Percentiles rank a stretch among this genome's conserved stretches.
Evolutionary conservation across 2,113 vertebrate genomes (phyloP).

Genomic region (Atlantisia rogersi): DNA sequence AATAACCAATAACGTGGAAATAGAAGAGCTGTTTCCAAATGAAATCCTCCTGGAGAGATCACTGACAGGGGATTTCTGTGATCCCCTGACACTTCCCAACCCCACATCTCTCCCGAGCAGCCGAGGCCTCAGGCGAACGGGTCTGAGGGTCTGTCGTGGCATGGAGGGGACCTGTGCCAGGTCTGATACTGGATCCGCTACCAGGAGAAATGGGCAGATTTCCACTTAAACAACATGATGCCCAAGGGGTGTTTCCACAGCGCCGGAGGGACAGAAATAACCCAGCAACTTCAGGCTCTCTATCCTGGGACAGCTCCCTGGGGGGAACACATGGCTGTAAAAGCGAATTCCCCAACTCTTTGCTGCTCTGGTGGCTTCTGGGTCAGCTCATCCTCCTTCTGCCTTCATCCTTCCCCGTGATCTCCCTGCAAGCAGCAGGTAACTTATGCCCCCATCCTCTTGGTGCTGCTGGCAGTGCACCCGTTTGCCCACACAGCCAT

Average conservation of each 20-base stretch:
- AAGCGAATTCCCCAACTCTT: neutral
- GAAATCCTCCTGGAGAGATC: slow-evolving; percentile 26
- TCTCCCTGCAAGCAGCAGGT: neutral
- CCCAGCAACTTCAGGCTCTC: neutral
- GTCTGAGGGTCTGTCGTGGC: neutral
- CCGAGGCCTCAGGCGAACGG: neutral
- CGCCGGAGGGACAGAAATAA: neutral
- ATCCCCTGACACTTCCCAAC: neutral
- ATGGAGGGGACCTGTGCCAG: neutral
- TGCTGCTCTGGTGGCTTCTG: neutral
- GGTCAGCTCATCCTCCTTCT: neutral
- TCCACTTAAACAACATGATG: neutral
- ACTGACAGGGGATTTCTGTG: neutral
- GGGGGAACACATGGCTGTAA: rapidly evolving
- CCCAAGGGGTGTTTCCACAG: neutral
- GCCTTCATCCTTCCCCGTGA: neutral
- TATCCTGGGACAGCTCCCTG: neutral
- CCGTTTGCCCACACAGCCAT: rapidly evolving
- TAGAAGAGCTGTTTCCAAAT: slow-evolving; percentile 48
- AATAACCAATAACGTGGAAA: slow-evolving; percentile 57
- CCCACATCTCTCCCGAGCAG: neutral
- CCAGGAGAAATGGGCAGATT: neutral
- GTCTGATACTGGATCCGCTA: neutral
- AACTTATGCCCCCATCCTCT: rapidly evolving
- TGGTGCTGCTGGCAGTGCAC: no score